Percentiles rank a stretch among this genome's conserved stretches.
Conservation (phyloP, 2,113 vertebrate genomes). For the Gracilinanus agilis region DNA sequence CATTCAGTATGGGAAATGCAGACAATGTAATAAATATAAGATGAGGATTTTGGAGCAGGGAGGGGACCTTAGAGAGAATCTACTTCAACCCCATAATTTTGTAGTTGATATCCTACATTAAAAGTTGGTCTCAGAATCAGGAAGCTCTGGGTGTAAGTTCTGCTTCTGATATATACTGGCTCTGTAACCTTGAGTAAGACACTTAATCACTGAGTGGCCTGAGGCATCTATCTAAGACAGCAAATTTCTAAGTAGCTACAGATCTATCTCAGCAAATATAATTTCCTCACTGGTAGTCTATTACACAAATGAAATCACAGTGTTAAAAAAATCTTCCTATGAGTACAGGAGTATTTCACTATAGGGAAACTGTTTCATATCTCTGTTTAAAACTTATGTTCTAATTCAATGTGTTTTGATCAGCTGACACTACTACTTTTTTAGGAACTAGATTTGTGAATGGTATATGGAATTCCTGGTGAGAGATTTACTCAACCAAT, state of each 20-base stretch:
- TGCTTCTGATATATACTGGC: background rate
- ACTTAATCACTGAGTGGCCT: background rate
- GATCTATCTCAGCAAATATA: background rate
- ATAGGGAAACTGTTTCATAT: constrained; percentile 6
- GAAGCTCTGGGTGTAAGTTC: background rate
- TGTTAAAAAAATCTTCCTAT: background rate
- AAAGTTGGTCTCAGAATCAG: background rate
- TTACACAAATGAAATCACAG: background rate
- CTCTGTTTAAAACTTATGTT: constrained; percentile 38
- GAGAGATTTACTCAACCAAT: background rate
- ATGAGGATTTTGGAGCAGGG: background rate
- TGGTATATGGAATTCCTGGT: background rate
- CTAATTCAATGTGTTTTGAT: background rate
- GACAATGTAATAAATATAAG: constrained; percentile 2
- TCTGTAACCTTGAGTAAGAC: background rate
- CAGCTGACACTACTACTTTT: background rate
- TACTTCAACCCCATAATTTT: background rate
- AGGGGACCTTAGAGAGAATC: background rate
- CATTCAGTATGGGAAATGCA: constrained; percentile 5
- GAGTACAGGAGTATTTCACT: constrained; percentile 1
- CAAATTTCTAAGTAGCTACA: background rate
- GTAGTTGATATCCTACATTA: background rate
- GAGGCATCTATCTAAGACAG: background rate
- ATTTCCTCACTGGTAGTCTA: background rate
- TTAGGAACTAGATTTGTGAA: background rate